Evolutionary conservation across 2,113 vertebrate species (phyloP), one percentile per base, ranked within the genome.

Genomic region (Lates calcarifer): DNA sequence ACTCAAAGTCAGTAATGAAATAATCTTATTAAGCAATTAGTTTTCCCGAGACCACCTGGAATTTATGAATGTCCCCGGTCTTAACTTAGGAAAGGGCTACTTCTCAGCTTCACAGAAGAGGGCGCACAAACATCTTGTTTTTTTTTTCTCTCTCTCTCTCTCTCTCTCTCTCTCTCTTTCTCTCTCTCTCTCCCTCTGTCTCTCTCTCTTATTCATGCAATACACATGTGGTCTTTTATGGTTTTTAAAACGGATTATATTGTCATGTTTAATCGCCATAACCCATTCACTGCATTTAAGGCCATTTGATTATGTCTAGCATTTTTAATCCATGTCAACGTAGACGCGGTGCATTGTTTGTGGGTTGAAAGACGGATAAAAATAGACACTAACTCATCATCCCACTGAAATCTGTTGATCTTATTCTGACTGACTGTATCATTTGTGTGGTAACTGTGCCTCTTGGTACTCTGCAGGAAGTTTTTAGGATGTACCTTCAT

Each of bases 41-140:
- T 45, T 81, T 49, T 14, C 7, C n/a, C 14, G 18, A 33, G n/a
- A 28, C 5, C 33, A 63, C 41, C 20, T 58, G 57, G 13, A 56
- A 7, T 14, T 62, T 22, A 7, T 67, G 45, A 73, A 57, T 18
- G 31, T n/a, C 49, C 31, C 51, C 3, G 0, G 5, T 41, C 73
- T 72, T 33, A 6, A 62, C 33, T 73, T 39, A 29, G 10, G 9
- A 35, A 24, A 70, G 6, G 2, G 28, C 20, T 37, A 33, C 6
- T 37, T 51, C 39, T 68, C n/a, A n/a, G 10, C 2, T 20, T 33
- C 39, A 86, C 90, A 89, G 86, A 57, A 92, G 91, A 86, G 91
- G 91, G 91, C 90, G 92, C 90, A 79, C 75, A 26, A 68, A 55
- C 47, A 41, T 68, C 77, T 75, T 28, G 9, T 45, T 60, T 31